Conservation (phyloP, 2,113 vertebrate genomes). For the Arizona elegans region DNA sequence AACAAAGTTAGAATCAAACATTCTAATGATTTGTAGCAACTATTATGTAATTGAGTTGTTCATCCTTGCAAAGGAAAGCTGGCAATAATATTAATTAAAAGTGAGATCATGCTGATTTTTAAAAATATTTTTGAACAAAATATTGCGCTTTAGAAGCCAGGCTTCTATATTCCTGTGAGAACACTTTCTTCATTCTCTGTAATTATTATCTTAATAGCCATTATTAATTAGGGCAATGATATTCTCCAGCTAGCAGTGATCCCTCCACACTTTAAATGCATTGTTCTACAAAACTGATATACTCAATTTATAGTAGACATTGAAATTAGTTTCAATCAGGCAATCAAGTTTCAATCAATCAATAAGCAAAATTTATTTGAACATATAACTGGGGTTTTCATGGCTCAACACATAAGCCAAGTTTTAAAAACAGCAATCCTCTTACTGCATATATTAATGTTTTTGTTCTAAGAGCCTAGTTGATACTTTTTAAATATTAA, state of each 20-base stretch:
- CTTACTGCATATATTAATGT: conserved; percentile 17
- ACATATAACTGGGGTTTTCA: neutral
- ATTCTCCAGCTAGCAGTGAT: neutral
- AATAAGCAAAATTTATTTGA: neutral
- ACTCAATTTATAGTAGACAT: neutral
- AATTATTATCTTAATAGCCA: neutral
- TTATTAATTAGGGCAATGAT: neutral
- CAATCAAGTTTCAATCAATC: neutral
- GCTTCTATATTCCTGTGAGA: neutral
- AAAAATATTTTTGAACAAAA: neutral
- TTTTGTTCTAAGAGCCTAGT: conserved; percentile 6
- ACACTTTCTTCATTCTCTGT: neutral
- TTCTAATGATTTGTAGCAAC: neutral
- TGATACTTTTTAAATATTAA: conserved; percentile 22
- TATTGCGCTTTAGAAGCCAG: neutral
- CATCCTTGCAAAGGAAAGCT: neutral
- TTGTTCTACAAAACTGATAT: neutral
- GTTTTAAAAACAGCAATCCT: neutral
- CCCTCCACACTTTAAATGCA: neutral
- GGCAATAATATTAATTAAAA: neutral
- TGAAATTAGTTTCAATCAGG: neutral
- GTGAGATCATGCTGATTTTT: neutral
- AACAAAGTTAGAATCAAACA: neutral
- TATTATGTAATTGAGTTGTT: neutral
- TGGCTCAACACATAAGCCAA: neutral